Evolutionary conservation across 2,797 vertebrate species (phyloP).

Genomic region (Distichodus sexfasciatus): DNA sequence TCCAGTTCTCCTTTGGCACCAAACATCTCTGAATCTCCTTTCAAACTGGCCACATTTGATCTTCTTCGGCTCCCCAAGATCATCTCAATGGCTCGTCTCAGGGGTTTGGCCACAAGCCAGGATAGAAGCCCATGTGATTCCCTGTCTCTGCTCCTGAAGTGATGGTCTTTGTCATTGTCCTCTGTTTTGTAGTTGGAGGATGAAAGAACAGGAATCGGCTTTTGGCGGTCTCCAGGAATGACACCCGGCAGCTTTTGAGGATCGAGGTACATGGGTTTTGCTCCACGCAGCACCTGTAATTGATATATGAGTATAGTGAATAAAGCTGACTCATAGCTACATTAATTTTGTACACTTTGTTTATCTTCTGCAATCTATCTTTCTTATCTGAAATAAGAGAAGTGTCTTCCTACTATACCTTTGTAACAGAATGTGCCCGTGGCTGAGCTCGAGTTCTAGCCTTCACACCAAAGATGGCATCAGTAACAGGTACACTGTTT

Average conservation of each 20-base stretch:
- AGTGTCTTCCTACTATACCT: constrained; percentile 53
- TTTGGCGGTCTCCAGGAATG: constrained; percentile 70
- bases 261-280: constrained; percentile 68
- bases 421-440: constrained; percentile 65
- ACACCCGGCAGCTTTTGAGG: constrained; percentile 75
- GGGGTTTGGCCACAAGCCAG: constrained; percentile 64
- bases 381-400: not conserved
- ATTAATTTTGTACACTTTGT: not conserved
- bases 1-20: constrained; percentile 62
- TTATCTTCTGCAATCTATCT: not conserved
- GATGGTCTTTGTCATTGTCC: not conserved
- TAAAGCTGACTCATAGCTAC: not conserved
- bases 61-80: constrained; percentile 60
- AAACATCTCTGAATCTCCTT: constrained; percentile 62
- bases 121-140: constrained; percentile 60
- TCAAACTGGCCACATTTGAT: constrained; percentile 53
- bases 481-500: constrained; percentile 78
- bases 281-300: constrained; percentile 66
- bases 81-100: constrained; percentile 65
- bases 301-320: not conserved
- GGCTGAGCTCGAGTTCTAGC: constrained; percentile 76
- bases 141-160: constrained; percentile 46
- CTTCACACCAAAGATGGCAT: constrained; percentile 78
- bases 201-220: constrained; percentile 74
- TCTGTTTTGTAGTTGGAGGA: constrained; percentile 62